Percentiles rank a stretch among this genome's conserved stretches.
Conservation (phyloP, 2,113 vertebrate genomes). For the Hyperoodon ampullatus region DNA sequence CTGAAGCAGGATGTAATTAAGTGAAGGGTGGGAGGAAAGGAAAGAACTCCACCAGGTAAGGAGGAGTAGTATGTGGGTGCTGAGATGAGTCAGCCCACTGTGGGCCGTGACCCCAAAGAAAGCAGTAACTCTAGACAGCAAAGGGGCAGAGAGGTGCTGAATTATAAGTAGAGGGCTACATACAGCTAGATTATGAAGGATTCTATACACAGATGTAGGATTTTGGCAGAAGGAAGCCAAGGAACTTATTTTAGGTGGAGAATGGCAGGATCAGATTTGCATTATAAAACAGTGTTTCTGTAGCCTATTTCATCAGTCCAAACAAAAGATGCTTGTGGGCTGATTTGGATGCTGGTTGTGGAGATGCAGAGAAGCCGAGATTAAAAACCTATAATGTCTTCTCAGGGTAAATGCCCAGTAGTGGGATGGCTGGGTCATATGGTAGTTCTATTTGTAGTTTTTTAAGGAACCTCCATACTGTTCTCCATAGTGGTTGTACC, state of each 20-base stretch:
- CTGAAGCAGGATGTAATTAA: not conserved
- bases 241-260: not conserved
- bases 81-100: not conserved
- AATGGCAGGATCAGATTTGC: not conserved
- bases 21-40: not conserved
- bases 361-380: not conserved
- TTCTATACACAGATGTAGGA: not conserved
- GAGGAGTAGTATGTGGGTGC: not conserved
- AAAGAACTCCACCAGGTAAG: not conserved
- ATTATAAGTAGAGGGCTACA: not conserved
- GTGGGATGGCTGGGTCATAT: no score
- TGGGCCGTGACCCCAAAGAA: not conserved
- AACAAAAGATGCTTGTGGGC: not conserved
- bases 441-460: no score
- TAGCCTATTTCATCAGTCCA: not conserved
- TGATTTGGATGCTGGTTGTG: not conserved
- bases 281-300: not conserved
- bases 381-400: not conserved
- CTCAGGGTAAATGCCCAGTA: no score
- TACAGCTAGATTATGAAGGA: not conserved
- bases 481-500: no score
- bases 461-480: no score
- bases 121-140: not conserved
- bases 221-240: not conserved
- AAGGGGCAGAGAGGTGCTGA: rapidly evolving